Conservation (phyloP, 2,113 vertebrate genomes). For the Rostratula benghalensis region DNA sequence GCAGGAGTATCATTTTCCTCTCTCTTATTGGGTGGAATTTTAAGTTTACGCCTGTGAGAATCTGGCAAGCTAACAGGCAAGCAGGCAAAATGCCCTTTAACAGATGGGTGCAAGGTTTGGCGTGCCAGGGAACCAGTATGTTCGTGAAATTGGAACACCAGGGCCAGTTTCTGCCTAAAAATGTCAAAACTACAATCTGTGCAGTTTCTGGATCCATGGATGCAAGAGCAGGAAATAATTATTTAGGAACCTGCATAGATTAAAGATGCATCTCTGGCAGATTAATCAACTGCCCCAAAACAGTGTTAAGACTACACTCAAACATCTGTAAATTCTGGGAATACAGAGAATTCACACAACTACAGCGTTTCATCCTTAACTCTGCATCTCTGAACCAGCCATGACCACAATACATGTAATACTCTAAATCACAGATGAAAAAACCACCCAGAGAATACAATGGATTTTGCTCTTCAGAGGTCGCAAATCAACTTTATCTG, state of each 20-base stretch:
- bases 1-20: background rate
- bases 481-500: background rate
- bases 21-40: constrained; percentile 38
- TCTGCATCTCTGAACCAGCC: background rate
- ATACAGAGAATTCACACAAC: background rate
- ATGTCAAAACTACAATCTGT: constrained; percentile 66
- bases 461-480: background rate
- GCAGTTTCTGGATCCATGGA: constrained; percentile 30
- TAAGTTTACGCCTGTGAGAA: constrained; percentile 27
- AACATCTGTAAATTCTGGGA: background rate
- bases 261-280: background rate
- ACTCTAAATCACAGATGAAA: background rate
- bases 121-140: constrained; percentile 53
- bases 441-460: fast-evolving
- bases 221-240: constrained; percentile 19
- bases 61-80: constrained; percentile 50
- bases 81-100: constrained; percentile 61
- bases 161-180: constrained; percentile 57
- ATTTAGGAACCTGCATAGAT: background rate
- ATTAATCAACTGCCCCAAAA: background rate
- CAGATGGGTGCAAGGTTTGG: constrained; percentile 62
- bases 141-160: constrained; percentile 38
- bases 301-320: background rate
- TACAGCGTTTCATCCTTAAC: background rate
- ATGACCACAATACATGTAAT: background rate